These are phyloP conservation scores for Aix galericulata DNA, from an alignment of 2,113 vertebrate species.

Conservation along the genomic window DNA sequence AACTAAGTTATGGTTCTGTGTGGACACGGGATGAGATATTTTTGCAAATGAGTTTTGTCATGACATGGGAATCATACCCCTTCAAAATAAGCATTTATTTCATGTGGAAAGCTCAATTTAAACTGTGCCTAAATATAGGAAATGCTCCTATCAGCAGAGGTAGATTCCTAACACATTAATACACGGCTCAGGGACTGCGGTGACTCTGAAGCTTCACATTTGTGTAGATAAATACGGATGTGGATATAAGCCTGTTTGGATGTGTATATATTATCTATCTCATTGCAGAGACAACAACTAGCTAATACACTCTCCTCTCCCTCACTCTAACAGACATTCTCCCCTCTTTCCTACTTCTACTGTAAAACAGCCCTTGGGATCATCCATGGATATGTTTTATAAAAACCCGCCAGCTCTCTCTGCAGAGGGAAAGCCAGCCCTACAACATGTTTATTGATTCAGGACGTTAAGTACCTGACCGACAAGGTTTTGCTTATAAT, in stretches of 20 bases:
- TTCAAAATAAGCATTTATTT: not conserved
- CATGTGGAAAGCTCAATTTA: not conserved
- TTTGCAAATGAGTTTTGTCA: not conserved
- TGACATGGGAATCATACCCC: not conserved
- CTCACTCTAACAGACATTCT: not conserved
- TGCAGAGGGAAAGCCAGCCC: not conserved
- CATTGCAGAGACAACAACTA: not conserved
- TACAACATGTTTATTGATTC: constrained; percentile 37
- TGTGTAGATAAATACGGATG: fast-evolving
- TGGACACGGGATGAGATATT: fast-evolving
- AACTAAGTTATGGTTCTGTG: not conserved
- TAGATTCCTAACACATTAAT: not conserved
- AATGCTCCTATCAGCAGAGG: not conserved
- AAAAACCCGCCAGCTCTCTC: not conserved
- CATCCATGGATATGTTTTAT: not conserved
- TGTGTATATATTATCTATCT: fast-evolving
- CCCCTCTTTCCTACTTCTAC: not conserved
- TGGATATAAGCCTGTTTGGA: not conserved
- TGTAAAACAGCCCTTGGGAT: not conserved
- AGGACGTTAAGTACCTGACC: constrained; percentile 37
- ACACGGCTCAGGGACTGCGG: fast-evolving
- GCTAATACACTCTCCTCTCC: not conserved
- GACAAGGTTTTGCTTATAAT: constrained; percentile 30
- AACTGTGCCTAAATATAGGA: not conserved
- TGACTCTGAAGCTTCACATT: fast-evolving